Percentiles rank a stretch among this genome's conserved stretches.
Evolutionary conservation across 2,113 vertebrate species (phyloP).

Genomic region (Megalops atlanticus): DNA sequence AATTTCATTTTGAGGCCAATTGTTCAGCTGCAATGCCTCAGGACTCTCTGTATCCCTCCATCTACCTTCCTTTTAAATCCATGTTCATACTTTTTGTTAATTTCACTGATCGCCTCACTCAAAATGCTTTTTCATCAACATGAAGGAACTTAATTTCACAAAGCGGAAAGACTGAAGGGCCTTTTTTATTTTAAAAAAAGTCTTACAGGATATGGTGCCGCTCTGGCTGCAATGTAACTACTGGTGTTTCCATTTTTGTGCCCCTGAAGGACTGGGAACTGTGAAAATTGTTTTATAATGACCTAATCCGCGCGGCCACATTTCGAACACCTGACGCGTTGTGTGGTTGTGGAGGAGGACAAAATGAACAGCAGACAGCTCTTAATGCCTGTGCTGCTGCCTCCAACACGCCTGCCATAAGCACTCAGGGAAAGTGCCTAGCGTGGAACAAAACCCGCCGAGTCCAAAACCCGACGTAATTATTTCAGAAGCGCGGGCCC

Average conservation of each 20-base stretch:
- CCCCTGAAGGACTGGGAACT: neutral
- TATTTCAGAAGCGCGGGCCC: neutral
- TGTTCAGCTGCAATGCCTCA: neutral
- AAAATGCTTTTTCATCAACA: neutral
- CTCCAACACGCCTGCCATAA: neutral
- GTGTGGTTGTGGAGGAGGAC: neutral
- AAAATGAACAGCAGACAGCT: neutral
- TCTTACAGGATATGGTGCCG: neutral
- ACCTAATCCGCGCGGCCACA: neutral
- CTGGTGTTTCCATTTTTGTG: neutral
- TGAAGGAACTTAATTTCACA: neutral
- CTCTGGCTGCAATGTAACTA: no score
- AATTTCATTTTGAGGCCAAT: neutral
- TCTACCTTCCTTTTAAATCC: no score
- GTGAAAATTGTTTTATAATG: conserved; percentile 8
- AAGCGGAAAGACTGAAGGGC: neutral
- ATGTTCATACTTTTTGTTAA: no score
- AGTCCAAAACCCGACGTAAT: neutral
- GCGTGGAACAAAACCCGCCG: neutral
- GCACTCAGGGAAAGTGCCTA: neutral
- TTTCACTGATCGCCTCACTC: neutral
- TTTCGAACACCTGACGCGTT: neutral
- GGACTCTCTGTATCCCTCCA: no score
- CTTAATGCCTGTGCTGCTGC: neutral
- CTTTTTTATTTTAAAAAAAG: no score